Conservation (phyloP, 2,113 vertebrate species). For the Anseranas semipalmata region DNA sequence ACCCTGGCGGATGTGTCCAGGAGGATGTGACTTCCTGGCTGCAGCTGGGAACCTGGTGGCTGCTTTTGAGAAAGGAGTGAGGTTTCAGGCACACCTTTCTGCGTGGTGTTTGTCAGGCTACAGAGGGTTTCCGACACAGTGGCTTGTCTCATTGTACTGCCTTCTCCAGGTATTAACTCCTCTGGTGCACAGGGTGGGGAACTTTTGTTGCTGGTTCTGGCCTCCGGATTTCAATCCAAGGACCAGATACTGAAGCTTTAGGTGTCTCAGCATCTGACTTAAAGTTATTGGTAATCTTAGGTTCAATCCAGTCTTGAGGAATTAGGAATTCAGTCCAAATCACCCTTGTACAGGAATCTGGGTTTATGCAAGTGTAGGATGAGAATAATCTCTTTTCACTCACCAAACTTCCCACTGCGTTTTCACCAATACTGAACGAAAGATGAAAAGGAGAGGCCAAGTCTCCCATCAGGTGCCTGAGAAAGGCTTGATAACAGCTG, state of each 20-base stretch:
- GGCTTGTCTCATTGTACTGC: neutral
- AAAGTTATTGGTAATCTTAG: neutral
- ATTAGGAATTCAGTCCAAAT: neutral
- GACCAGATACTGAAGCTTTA: fast-evolving
- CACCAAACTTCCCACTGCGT: neutral
- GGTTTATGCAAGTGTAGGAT: neutral
- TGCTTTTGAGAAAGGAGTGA: neutral
- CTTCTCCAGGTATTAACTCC: neutral
- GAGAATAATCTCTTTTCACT: neutral
- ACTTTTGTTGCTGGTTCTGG: neutral
- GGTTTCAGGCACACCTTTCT: neutral
- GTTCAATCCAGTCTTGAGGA: neutral
- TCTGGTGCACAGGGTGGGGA: fast-evolving
- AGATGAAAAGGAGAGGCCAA: neutral
- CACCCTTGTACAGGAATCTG: neutral
- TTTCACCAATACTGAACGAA: neutral
- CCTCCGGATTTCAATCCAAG: neutral
- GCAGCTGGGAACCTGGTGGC: neutral
- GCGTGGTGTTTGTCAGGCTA: neutral
- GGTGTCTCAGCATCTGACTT: neutral
- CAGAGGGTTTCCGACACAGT: neutral
- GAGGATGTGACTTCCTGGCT: fast-evolving
- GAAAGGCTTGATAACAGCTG: neutral
- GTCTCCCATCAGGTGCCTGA: neutral
- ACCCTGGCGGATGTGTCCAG: fast-evolving